Conservation (phyloP, 1,140 invertebrate species). For the Drosophila truncata region DNA sequence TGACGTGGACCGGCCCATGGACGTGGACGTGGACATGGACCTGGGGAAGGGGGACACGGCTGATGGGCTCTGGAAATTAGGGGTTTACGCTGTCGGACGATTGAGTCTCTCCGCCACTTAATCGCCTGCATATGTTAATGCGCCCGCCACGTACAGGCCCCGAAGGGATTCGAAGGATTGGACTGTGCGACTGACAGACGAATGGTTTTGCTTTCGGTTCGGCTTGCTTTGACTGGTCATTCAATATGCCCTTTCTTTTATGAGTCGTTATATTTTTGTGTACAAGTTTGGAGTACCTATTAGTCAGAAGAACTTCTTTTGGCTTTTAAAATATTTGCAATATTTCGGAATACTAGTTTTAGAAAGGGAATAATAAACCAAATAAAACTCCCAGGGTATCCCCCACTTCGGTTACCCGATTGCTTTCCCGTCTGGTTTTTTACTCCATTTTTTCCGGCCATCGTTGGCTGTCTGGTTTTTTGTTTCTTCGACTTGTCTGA, state of each 20-base stretch:
- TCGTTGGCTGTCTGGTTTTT: constrained; percentile 25
- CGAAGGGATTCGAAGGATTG: constrained; percentile 14
- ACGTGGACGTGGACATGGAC: background rate
- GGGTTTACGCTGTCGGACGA: constrained; percentile 49
- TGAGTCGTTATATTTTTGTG: background rate
- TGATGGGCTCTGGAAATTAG: constrained; percentile 49
- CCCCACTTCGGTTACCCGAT: background rate
- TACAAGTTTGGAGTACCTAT: background rate
- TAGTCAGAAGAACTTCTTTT: too few relatives aligned
- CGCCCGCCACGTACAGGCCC: constrained; percentile 41
- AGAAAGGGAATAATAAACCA: too few relatives aligned
- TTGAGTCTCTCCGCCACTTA: constrained; percentile 63
- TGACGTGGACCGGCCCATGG: constrained; percentile 1
- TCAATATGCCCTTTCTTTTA: constrained; percentile 8
- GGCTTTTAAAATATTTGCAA: background rate
- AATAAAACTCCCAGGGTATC: constrained; percentile 1
- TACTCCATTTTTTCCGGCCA: constrained; percentile 15
- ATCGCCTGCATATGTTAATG: constrained; percentile 72
- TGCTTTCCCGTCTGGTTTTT: constrained; percentile 7
- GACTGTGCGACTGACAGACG: constrained; percentile 31
- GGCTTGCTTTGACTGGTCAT: constrained; percentile 7
- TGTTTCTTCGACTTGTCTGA: constrained; percentile 31
- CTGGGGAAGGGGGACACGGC: constrained; percentile 22
- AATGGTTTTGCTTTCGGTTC: constrained; percentile 19
- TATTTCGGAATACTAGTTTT: too few relatives aligned